Conservation (phyloP, 2,113 vertebrate species). For the Carassius carassius region DNA sequence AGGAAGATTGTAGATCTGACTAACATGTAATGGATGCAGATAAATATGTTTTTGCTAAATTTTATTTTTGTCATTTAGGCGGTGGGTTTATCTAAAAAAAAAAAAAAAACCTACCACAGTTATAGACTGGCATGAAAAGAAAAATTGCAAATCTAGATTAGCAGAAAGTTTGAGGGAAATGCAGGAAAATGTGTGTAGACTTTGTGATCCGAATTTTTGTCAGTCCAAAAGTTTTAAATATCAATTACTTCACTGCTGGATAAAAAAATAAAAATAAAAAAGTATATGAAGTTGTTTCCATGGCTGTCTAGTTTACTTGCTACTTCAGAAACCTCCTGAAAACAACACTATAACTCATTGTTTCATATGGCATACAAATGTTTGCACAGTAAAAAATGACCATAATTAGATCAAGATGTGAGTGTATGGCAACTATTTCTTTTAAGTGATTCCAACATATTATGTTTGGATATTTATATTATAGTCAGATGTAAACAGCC, state of each 20-base stretch:
- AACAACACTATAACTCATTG: neutral
- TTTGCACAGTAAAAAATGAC: neutral
- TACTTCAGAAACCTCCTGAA: conserved; percentile 8
- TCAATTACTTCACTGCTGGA: neutral
- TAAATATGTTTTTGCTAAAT: neutral
- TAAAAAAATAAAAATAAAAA: neutral
- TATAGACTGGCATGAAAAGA: neutral
- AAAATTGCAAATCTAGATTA: neutral
- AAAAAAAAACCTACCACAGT: neutral
- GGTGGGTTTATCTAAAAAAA: neutral
- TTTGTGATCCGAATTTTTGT: too few relatives aligned
- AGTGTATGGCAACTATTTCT: neutral
- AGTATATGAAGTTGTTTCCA: neutral
- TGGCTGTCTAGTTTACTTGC: neutral
- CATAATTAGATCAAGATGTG: conserved; percentile 16
- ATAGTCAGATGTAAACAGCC: conserved; percentile 13
- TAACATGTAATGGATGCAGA: neutral
- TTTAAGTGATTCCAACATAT: neutral
- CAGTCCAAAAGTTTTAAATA: neutral
- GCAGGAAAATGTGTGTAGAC: neutral
- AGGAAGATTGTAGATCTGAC: neutral
- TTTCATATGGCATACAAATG: neutral
- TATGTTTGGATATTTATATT: conserved; percentile 21
- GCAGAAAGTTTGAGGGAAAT: neutral
- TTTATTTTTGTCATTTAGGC: neutral